Base-by-base conservation (phyloP, 2,113 vertebrate species). In the Strigops habroptila region DNA sequence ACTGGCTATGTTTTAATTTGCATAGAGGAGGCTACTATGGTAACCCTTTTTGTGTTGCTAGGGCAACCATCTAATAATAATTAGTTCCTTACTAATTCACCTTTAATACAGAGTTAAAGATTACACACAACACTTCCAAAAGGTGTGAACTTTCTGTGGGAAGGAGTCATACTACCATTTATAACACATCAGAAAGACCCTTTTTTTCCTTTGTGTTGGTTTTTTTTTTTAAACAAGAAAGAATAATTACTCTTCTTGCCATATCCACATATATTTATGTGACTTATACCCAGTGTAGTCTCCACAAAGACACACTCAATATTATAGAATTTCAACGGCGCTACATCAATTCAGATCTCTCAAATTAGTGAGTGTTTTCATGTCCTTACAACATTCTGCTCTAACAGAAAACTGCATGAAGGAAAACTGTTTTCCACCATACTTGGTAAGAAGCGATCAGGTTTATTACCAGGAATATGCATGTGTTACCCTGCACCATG, bases 31-130 rank as follows among this genome's bases (percentile, higher is more conserved):
- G 82, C 63, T 96, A 86, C 82, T 94, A 95, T 95, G 91, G 93
- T 88, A 94, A 95, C 90, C 21, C 21, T 88, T 55, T 70, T 78
- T 51, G 30, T 88, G 93, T 96, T 94, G 79, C 93, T 90, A 81
- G 55, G 91, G 64, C 33, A 94, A 95, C 79, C 8, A 81, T 93
- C 94, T 90, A 90, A 90, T 79, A 89, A 55, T 63, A 91, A 95
- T 91, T 91, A 95, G 27, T 37, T 91, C 33, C 7, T 82, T 86
- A 93, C 11, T 74, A 90, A 86, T 69, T 85, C 59, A 76, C 46
- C 59, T 91, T 77, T 70, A 60, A 83, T 11, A 67, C 10, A 67
- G 10, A 0, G 0, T 68, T 87, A 82, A 82, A 73, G 69, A 86
- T 90, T 86, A 60, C 30, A 78, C 10, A 52, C 53, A 90, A 70